Evolutionary conservation across 2,113 vertebrate species (phyloP), one percentile per base, ranked within the genome.

Genomic region (Microtus montanus): DNA sequence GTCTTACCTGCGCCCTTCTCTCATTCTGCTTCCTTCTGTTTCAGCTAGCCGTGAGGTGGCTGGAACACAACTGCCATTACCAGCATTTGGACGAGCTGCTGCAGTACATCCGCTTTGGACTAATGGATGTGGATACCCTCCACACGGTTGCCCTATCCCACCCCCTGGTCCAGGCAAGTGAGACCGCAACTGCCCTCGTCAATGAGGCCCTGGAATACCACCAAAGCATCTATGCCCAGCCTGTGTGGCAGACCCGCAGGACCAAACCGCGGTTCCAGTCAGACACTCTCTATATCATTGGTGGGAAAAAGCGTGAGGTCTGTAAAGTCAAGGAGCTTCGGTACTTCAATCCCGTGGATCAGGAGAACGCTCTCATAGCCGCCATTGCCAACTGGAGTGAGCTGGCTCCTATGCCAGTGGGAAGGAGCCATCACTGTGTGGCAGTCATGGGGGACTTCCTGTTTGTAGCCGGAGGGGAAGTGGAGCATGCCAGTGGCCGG

Each of bases 391-490:
- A 99, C 98, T 99, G 99, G 99, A 99, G 99, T 0, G 99, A 99
- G 97, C 98, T 99, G 95, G 98, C 98, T 0, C 99, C 99, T 4
- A 99, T 99, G 99, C 98, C 99, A 0, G 98, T 99, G 0, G 99
- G 99, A 47, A 99, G 99, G 92, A 99, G 99, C 97, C 99, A 99
- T 97, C 99, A 99, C 88, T 99, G 99, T 3, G 99, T 99, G n/a
- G 99, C 99, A 0, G 99, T 99, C 82, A 99, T 99, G 99, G 99
- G 99, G 38, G 98, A 99, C 98, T 99, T 99, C 58, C 98, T 99
- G 30, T 99, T 99, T 79, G 99, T 99, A 0, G 99, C 99, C 0
- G 99, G 99, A 0, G 99, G 99, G 3, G 99, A 99, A 95, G 99
- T 99, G 22, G 99, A 99, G 97, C 99, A 99, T 12, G 97, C 98